Base-by-base conservation (phyloP, 2,113 vertebrate species). In the Mystacornis crossleyi region DNA sequence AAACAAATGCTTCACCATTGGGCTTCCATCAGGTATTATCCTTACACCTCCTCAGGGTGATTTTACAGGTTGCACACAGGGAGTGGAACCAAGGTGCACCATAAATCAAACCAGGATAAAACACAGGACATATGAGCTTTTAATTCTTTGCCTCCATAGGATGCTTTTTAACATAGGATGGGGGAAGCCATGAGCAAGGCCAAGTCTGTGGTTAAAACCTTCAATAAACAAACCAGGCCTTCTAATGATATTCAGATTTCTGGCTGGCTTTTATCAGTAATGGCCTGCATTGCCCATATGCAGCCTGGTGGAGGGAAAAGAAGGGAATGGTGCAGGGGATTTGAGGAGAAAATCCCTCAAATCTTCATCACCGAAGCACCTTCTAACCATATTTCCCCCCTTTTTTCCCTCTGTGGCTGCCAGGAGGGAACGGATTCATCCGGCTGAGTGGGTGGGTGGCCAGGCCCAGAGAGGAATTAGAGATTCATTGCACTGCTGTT, bases 41-140 rank as follows among this genome's bases (percentile, higher is more conserved):
- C 81, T 58, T 7, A 38, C 62, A 80, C 28, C 67, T 91, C 74
- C 73, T 55, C 6, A 4, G 58, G 86, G 42, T 73, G 70, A 80
- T 82, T 90, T 90, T 72, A 85, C 58, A 80, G 65, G 50, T 47
- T 77, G 58, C 66, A 91, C 84, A 77, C 57, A 90, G 66, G 47
- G 88, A 51, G 82, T 55, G 34, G 47, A 86, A 93, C 81, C 50
- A 70, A 36, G 4, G 6, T 5, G 42, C 64, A 11, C 47, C 74
- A 70, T 91, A 96, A 95, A 91, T 90, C 81, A 93, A 95, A 83
- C 16, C 29, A 77, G 71, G 74, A 90, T 71, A 90, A 86, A 94
- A 90, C 4, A 93, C 4, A 40, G 50, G 54, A 58, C 43, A 19
- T 18, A 81, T 0, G 24, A 95, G 70, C 67, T 86, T 95, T 66